Conservation (phyloP, 2,888 invertebrate species). For the Galerucella nymphaeae region DNA sequence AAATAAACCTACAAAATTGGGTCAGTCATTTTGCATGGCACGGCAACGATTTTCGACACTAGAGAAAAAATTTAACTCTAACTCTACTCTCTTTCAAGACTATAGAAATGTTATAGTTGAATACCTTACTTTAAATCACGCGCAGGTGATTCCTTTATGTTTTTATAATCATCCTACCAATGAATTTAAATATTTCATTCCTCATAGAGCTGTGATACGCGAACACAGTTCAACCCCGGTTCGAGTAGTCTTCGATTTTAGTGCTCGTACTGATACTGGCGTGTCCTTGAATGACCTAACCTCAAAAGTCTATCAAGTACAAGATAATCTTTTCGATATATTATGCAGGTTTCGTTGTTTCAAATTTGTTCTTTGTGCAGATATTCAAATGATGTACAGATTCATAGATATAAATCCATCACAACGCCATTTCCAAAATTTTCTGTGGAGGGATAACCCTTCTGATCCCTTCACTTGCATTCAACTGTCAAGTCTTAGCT, state of each 20-base stretch:
- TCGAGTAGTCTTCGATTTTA: neutral
- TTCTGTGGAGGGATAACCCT: neutral
- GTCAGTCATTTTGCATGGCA: neutral
- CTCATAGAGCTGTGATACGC: neutral
- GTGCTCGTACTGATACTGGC: neutral
- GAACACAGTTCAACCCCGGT: neutral
- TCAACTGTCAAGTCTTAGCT: neutral
- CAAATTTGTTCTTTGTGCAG: neutral
- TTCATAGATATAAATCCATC: neutral
- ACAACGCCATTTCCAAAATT: neutral
- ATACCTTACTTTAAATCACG: neutral
- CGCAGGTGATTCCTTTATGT: neutral
- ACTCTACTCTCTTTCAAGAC: neutral
- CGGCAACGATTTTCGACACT: neutral
- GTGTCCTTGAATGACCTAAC: neutral
- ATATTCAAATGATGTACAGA: conserved; percentile 4
- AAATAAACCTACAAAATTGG: neutral
- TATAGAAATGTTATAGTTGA: neutral
- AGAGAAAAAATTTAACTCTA: neutral
- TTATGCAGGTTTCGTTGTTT: neutral
- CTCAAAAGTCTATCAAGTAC: neutral
- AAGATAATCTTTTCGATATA: conserved; percentile 6
- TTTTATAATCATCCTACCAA: neutral
- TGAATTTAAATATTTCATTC: neutral
- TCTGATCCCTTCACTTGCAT: neutral